Evolutionary conservation across 2,113 vertebrate genomes (phyloP).

Genomic region (Spea bombifrons): DNA sequence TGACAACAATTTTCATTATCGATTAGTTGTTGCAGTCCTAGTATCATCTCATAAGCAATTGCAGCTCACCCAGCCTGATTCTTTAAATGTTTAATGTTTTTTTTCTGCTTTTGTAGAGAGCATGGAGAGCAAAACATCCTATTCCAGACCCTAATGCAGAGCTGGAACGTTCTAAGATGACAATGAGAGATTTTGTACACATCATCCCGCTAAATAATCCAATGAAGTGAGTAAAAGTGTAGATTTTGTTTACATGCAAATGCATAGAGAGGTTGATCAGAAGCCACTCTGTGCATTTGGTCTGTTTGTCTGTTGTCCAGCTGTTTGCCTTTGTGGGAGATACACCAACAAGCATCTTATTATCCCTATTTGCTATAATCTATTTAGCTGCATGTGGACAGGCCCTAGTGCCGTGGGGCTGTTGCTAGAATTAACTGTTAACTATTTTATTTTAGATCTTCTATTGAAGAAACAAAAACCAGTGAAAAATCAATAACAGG

Average conservation of each 20-base stretch:
- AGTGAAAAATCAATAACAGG: conserved; percentile 66
- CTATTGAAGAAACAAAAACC: conserved; percentile 68
- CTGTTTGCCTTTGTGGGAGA: no score
- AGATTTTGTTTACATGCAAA: not conserved
- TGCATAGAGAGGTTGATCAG: no score
- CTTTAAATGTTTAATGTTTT: not conserved
- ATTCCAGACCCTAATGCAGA: conserved; percentile 63
- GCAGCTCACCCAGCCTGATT: no score
- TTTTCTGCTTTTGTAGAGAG: conserved; percentile 57
- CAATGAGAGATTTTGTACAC: conserved; percentile 94
- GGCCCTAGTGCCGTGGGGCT: not conserved
- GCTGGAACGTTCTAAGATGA: conserved; percentile 92
- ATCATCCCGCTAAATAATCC: conserved; percentile 88
- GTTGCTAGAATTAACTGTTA: not conserved
- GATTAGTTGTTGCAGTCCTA: no score
- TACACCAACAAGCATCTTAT: no score
- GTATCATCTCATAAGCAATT: no score
- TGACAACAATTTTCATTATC: no score
- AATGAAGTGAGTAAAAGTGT: conserved; percentile 79
- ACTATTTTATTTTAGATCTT: conserved; percentile 62
- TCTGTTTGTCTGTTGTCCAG: no score
- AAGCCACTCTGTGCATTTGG: no score
- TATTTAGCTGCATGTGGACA: no score
- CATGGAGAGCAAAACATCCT: conserved; percentile 67
- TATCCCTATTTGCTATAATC: no score